Percentiles rank a stretch among this genome's conserved stretches.
These are phyloP conservation scores for Prorops nasuta DNA, from an alignment of 1,140 invertebrate species.

Conservation along the genomic window DNA sequence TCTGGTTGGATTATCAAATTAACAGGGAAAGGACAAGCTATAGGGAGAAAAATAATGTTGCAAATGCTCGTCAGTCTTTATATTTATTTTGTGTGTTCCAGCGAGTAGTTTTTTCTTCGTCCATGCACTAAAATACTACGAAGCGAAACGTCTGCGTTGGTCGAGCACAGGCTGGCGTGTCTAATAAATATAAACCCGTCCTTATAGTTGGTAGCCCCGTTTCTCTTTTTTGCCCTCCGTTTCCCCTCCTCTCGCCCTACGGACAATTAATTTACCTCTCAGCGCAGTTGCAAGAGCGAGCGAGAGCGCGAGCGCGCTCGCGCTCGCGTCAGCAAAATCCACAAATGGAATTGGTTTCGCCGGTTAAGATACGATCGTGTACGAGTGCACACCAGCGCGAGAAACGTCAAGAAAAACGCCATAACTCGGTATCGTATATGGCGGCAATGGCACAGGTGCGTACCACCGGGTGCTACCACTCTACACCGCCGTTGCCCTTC, in stretches of 20 bases:
- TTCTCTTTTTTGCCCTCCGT: constrained; percentile 7
- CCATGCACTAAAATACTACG: not conserved
- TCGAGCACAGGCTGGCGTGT: constrained; percentile 29
- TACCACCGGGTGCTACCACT: constrained; percentile 20
- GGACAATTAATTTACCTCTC: constrained; percentile 45
- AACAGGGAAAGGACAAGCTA: too few relatives aligned
- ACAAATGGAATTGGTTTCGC: constrained; percentile 53
- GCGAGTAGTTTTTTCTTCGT: too few relatives aligned
- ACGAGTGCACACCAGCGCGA: constrained; percentile 14
- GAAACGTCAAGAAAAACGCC: constrained; percentile 45
- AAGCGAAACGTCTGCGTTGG: not conserved
- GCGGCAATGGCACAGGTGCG: constrained; percentile 52
- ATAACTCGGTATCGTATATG: constrained; percentile 51
- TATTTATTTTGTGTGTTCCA: too few relatives aligned
- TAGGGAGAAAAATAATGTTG: too few relatives aligned
- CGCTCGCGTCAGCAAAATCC: constrained; percentile 32
- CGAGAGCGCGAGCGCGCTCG: constrained; percentile 17
- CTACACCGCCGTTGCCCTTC: constrained; percentile 14
- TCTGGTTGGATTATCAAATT: too few relatives aligned
- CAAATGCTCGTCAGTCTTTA: too few relatives aligned
- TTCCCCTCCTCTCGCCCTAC: not conserved
- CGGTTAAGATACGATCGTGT: constrained; percentile 47
- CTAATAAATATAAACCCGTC: constrained; percentile 37
- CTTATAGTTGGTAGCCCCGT: too few relatives aligned
- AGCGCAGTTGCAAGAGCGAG: constrained; percentile 14